Percentiles rank a stretch among this genome's conserved stretches.
These are phyloP conservation scores for Anguilla obscura DNA, from an alignment of 2,797 vertebrate species.

Conservation along the genomic window DNA sequence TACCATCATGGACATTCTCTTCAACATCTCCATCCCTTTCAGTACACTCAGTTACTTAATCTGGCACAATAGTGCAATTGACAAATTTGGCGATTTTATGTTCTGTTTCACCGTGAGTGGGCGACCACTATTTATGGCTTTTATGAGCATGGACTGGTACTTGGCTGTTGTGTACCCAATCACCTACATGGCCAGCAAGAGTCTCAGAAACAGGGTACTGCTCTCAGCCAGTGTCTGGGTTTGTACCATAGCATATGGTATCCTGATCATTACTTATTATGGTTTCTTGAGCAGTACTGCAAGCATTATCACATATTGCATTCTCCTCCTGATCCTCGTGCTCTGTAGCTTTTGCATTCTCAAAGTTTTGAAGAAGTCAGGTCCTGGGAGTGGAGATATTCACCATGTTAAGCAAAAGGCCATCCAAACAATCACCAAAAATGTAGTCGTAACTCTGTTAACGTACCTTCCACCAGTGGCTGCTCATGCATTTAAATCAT, in stretches of 20 bases:
- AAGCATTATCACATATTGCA: constrained; percentile 37
- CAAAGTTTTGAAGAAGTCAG: constrained; percentile 47
- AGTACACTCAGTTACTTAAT: constrained; percentile 35
- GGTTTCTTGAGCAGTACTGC: not conserved
- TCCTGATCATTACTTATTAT: not conserved
- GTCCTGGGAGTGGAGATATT: constrained; percentile 45
- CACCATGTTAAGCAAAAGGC: constrained; percentile 67
- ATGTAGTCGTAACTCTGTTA: constrained; percentile 50
- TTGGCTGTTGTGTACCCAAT: constrained; percentile 67
- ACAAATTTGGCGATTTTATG: accelerated
- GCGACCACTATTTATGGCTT: constrained; percentile 65
- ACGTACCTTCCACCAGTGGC: constrained; percentile 58
- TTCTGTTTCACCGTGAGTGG: constrained; percentile 48
- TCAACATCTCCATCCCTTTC: constrained; percentile 46
- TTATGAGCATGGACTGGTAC: constrained; percentile 64
- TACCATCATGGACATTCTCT: constrained; percentile 53
- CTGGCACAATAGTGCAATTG: not conserved
- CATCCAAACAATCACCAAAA: constrained; percentile 57
- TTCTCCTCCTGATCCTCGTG: constrained; percentile 52
- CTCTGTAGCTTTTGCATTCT: constrained; percentile 62
- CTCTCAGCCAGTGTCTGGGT: constrained; percentile 49
- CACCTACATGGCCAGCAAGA: constrained; percentile 57
- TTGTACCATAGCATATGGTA: not conserved
- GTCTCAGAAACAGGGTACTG: constrained; percentile 43
- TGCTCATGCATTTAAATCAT: not conserved